These are phyloP conservation scores for Brachyhypopomus occidentalis DNA, from an alignment of 2,113 vertebrate genomes.

Conservation along the genomic window DNA sequence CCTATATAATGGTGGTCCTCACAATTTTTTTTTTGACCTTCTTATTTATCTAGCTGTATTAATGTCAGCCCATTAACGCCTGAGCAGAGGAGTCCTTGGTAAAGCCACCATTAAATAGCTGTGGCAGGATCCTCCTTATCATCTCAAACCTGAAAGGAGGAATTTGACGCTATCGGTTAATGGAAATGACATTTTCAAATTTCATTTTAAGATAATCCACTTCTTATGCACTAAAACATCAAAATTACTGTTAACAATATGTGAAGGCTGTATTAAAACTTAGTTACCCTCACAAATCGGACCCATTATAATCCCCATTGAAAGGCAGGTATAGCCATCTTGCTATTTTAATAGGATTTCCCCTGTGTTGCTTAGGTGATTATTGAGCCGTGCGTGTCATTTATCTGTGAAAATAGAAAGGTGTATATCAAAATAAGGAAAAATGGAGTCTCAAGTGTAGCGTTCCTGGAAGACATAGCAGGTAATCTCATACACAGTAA, in stretches of 20 bases:
- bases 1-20: conserved; percentile 79
- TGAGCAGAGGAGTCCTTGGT: conserved; percentile 71
- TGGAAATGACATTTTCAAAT: conserved; percentile 94
- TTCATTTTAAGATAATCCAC: conserved; percentile 91
- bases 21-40: conserved; percentile 78
- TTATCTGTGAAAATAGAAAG: conserved; percentile 56
- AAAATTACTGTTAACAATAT: conserved; percentile 86
- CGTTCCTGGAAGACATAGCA: conserved; percentile 8
- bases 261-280: conserved; percentile 83
- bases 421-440: conserved; percentile 27
- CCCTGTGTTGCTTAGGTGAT: conserved; percentile 65
- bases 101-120: conserved; percentile 86
- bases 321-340: conserved; percentile 76
- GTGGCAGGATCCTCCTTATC: conserved; percentile 90
- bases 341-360: conserved; percentile 71
- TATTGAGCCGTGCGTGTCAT: conserved; percentile 60
- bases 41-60: conserved; percentile 95
- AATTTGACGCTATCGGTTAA: conserved; percentile 93
- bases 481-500: conserved; percentile 2
- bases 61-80: conserved; percentile 96
- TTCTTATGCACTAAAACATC: conserved; percentile 89
- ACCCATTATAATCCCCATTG: conserved; percentile 78
- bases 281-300: conserved; percentile 77
- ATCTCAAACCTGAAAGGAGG: conserved; percentile 89
- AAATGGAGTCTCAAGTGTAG: conserved; percentile 11